Evolutionary conservation across 2,113 vertebrate species (phyloP).

Genomic region (Fulica atra): DNA sequence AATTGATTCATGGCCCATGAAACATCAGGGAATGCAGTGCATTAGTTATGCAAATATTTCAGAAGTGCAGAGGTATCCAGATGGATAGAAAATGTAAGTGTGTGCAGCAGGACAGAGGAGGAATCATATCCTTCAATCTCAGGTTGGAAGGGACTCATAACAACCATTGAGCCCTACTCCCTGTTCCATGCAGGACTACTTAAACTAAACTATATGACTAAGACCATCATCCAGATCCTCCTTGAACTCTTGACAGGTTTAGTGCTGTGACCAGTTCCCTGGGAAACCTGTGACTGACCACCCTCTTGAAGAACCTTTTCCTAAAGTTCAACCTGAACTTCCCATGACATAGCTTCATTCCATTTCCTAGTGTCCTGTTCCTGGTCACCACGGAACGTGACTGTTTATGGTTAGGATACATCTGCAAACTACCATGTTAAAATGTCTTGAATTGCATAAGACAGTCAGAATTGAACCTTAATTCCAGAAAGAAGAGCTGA

Average conservation of each 20-base stretch:
- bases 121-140: background rate
- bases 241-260: background rate
- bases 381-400: background rate
- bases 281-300: background rate
- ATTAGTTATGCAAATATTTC: background rate
- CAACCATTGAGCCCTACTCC: background rate
- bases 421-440: background rate
- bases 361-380: background rate
- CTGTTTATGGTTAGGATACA: background rate
- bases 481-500: background rate
- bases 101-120: background rate
- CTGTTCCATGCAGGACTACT: background rate
- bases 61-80: background rate
- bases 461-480: background rate
- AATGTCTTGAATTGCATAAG: background rate
- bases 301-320: no score
- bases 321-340: no score
- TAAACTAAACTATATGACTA: background rate
- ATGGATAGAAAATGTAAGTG: background rate
- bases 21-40: background rate
- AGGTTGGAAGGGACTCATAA: background rate
- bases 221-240: background rate
- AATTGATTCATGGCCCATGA: background rate
- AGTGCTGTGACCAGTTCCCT: background rate
- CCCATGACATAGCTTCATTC: no score